A percentile compares a stretch with the other conserved stretches of the same genome.
These are phyloP conservation scores for Hypocryptadius cinnamomeus DNA, from an alignment of 2,113 vertebrate species.

Conservation along the genomic window DNA sequence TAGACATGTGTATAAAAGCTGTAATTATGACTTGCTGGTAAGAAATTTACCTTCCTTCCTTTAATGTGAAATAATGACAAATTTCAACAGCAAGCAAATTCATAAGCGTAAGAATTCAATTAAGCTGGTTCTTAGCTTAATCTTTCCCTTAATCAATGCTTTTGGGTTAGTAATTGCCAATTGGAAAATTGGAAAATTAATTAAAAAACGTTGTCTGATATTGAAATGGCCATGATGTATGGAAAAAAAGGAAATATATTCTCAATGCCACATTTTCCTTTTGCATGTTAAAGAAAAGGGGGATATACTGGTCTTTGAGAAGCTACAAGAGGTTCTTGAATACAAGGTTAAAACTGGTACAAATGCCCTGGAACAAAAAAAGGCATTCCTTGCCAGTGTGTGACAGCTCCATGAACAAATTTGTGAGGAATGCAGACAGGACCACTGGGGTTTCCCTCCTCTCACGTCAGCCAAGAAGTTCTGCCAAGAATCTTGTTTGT, in stretches of 20 bases:
- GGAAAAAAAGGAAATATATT: neutral
- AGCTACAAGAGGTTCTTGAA: neutral
- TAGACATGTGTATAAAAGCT: neutral
- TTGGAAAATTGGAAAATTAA: slow-evolving; percentile 36
- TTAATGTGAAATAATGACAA: neutral
- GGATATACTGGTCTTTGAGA: neutral
- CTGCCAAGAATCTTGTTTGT: slow-evolving; percentile 31
- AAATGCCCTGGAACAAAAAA: neutral
- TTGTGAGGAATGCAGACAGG: neutral
- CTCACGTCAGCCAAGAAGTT: neutral
- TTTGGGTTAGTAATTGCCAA: slow-evolving; percentile 6
- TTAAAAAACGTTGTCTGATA: neutral
- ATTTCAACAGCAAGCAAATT: neutral
- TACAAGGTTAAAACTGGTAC: neutral
- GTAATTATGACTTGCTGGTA: neutral
- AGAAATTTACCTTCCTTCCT: neutral
- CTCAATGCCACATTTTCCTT: neutral
- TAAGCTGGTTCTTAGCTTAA: slow-evolving; percentile 12
- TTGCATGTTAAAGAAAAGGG: neutral
- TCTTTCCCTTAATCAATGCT: slow-evolving; percentile 7
- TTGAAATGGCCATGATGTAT: neutral
- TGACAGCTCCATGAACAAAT: slow-evolving; percentile 1
- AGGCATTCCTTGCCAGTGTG: neutral
- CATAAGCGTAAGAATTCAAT: slow-evolving; percentile 1
- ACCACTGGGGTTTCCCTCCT: slow-evolving; percentile 3